Percentiles rank a stretch among this genome's conserved stretches.
phyloP scores from a whole-genome alignment of 2,888 invertebrate species.

The Macaria liturata region DNA sequence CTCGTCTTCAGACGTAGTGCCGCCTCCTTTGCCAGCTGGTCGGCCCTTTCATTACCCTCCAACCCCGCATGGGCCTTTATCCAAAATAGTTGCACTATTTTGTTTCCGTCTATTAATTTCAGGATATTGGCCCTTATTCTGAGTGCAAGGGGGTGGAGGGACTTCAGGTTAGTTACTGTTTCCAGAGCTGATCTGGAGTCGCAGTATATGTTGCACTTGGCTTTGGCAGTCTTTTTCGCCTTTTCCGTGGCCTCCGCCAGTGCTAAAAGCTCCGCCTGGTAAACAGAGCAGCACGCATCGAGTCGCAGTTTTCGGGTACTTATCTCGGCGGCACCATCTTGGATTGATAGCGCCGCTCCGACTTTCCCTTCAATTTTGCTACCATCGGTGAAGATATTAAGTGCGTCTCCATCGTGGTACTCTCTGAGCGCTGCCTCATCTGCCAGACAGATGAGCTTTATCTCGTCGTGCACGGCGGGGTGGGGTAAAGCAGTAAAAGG shows the following conservation, averaged over 20 bases:
- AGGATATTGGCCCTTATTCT: background rate
- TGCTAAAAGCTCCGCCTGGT: conserved; percentile 1
- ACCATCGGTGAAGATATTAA: conserved; percentile 18
- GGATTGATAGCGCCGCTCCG: background rate
- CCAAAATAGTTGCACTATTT: conserved; percentile 9
- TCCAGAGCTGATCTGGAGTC: conserved; percentile 13
- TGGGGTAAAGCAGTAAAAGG: conserved; percentile 9
- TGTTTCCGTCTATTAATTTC: background rate
- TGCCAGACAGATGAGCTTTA: conserved; percentile 10
- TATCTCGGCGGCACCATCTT: background rate
- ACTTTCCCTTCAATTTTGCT: conserved; percentile 16
- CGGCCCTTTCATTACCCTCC: conserved; percentile 14
- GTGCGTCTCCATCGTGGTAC: background rate
- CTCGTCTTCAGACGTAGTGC: conserved; percentile 4
- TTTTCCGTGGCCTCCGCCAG: background rate
- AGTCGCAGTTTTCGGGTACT: background rate
- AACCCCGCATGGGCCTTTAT: conserved; percentile 18
- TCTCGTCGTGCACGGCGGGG: conserved; percentile 4
- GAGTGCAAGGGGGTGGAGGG: conserved; percentile 9
- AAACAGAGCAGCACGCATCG: background rate
- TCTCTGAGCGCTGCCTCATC: conserved; percentile 2
- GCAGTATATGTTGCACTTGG: conserved; percentile 4
- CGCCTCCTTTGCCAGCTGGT: conserved; percentile 18
- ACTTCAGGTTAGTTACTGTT: background rate
- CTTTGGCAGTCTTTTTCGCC: background rate